A percentile compares a stretch with the other conserved stretches of the same genome.
These are phyloP conservation scores for Paraplagusia blochii DNA, from an alignment of 2,113 vertebrate genomes.

Conservation along the genomic window DNA sequence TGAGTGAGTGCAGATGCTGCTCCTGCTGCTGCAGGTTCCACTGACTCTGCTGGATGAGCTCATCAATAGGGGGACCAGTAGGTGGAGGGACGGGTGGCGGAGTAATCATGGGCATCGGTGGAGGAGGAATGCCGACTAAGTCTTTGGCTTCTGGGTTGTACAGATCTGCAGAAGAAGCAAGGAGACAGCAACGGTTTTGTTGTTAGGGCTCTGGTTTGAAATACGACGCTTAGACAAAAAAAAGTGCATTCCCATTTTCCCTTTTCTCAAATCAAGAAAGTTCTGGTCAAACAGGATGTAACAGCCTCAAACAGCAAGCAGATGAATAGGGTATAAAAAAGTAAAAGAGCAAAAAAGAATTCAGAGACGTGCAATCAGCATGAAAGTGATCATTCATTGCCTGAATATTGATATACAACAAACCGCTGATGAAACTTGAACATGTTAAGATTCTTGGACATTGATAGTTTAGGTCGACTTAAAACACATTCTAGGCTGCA, in stretches of 20 bases:
- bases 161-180: slow-evolving; percentile 72
- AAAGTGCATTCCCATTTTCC: no score
- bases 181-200: slow-evolving; percentile 2
- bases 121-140: slow-evolving; percentile 71
- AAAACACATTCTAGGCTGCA: no score
- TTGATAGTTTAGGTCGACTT: neutral
- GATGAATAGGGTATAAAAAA: slow-evolving; percentile 8
- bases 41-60: slow-evolving; percentile 94
- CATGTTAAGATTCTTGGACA: no score
- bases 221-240: no score
- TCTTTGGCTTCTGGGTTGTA: slow-evolving; percentile 88
- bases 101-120: slow-evolving; percentile 70
- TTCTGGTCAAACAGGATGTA: slow-evolving; percentile 3
- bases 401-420: neutral
- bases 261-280: neutral
- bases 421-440: slow-evolving; percentile 1
- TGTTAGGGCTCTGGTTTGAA: neutral
- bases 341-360: slow-evolving; percentile 13
- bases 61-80: slow-evolving; percentile 80
- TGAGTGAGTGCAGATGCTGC: slow-evolving; percentile 90
- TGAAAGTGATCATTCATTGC: neutral
- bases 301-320: slow-evolving; percentile 18
- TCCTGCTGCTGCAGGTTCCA: slow-evolving; percentile 98
- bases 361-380: slow-evolving; percentile 18
- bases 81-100: slow-evolving; percentile 68